These are phyloP conservation scores for Pomatostomus ruficeps DNA, from an alignment of 2,113 vertebrate species.

Conservation along the genomic window DNA sequence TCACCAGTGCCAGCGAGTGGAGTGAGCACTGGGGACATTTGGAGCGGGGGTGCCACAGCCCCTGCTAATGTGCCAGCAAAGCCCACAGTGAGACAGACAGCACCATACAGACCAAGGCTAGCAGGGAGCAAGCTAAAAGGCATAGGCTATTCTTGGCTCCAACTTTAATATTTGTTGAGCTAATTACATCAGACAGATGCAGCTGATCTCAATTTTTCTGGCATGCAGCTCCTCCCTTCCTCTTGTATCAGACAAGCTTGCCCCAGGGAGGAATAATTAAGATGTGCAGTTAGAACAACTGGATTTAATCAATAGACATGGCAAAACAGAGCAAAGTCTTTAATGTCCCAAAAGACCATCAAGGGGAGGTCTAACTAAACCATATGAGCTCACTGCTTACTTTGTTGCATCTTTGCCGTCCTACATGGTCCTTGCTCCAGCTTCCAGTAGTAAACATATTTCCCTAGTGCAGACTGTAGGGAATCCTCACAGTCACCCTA, in stretches of 20 bases:
- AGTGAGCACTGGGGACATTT: fast-evolving
- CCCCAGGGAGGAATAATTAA: neutral
- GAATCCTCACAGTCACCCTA: neutral
- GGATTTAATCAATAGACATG: neutral
- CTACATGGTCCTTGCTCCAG: fast-evolving
- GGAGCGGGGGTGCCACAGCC: neutral
- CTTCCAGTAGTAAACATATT: neutral
- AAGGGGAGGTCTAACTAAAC: neutral
- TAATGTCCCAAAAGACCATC: neutral
- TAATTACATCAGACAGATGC: neutral
- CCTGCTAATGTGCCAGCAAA: neutral
- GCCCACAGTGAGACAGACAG: neutral
- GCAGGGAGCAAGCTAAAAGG: neutral
- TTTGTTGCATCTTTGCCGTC: neutral
- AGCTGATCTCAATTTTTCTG: neutral
- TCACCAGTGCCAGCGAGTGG: fast-evolving
- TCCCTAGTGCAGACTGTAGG: neutral
- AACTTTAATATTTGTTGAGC: neutral
- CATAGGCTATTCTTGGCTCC: neutral
- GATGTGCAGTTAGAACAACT: neutral
- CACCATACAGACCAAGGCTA: fast-evolving
- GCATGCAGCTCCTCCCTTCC: neutral
- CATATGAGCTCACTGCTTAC: neutral
- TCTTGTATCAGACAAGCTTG: neutral
- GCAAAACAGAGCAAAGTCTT: neutral